A percentile compares a stretch with the other conserved stretches of the same genome.
phyloP scores from a whole-genome alignment of 64 coral and sea anemone species.

The Cladopsammia gracilis region DNA sequence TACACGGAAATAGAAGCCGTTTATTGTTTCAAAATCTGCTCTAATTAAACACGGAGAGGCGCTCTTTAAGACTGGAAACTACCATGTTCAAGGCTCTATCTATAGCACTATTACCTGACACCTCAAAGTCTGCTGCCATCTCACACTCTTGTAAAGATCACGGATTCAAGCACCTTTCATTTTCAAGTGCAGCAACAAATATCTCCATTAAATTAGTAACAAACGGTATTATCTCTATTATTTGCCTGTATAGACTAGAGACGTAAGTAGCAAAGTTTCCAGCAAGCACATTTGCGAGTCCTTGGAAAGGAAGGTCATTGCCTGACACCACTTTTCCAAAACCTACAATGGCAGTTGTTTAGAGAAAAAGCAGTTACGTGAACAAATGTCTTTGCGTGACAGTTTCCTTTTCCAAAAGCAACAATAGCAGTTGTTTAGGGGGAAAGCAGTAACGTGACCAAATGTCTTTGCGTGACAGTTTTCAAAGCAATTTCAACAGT shows the following conservation, averaged over 20 bases:
- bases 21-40: constrained; percentile 58
- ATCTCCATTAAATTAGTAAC: not conserved
- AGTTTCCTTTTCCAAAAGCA: not conserved
- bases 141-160: not conserved
- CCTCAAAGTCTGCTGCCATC: not conserved
- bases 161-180: not conserved
- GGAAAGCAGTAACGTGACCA: not conserved
- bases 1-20: constrained; percentile 17
- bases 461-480: constrained; percentile 10
- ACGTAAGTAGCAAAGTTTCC: not conserved
- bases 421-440: not conserved
- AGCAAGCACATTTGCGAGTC: not conserved
- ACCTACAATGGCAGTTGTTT: not conserved
- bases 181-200: not conserved
- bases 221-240: not conserved
- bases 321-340: not conserved
- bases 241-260: too few species aligned
- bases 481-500: not conserved
- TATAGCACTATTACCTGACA: not conserved
- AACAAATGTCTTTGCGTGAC: constrained; percentile 18
- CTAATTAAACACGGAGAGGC: constrained; percentile 14
- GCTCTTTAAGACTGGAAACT: not conserved
- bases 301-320: not conserved
- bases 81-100: not conserved
- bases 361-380: not conserved